Evolutionary conservation across 1,140 invertebrate species (phyloP).

Genomic region (Matsumurasca onukii): DNA sequence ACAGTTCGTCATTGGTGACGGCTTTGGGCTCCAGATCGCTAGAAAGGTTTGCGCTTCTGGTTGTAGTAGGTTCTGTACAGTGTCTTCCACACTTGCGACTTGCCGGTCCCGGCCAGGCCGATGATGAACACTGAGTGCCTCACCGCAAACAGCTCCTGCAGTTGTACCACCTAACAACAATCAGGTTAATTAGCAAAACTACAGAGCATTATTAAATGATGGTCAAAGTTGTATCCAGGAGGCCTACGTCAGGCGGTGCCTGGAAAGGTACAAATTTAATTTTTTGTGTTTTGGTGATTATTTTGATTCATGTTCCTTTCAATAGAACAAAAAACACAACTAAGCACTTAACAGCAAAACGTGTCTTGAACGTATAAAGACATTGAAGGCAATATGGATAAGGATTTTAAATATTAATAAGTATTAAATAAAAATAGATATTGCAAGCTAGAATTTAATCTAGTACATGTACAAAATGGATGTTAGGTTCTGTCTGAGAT

Average conservation of each 20-base stretch:
- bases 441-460: no score
- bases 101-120: slow-evolving; percentile 91
- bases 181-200: no score
- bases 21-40: slow-evolving; percentile 94
- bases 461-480: no score
- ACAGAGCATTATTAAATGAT: not conserved
- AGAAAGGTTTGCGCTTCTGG: slow-evolving; percentile 76
- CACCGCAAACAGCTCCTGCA: slow-evolving; percentile 90
- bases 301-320: no score
- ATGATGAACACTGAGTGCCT: slow-evolving; percentile 94
- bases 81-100: slow-evolving; percentile 91
- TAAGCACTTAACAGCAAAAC: no score
- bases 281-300: no score
- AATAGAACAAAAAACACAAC: no score
- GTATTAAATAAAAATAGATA: no score
- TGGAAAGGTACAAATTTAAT: slow-evolving; percentile 23
- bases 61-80: slow-evolving; percentile 80
- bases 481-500: no score
- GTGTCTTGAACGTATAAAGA: no score
- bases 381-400: no score
- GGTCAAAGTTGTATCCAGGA: not conserved
- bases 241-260: not conserved
- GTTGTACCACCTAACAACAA: slow-evolving; percentile 73
- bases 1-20: slow-evolving; percentile 94
- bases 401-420: no score